These are phyloP conservation scores for Nestor notabilis DNA, from an alignment of 2,113 vertebrate species.

Conservation along the genomic window DNA sequence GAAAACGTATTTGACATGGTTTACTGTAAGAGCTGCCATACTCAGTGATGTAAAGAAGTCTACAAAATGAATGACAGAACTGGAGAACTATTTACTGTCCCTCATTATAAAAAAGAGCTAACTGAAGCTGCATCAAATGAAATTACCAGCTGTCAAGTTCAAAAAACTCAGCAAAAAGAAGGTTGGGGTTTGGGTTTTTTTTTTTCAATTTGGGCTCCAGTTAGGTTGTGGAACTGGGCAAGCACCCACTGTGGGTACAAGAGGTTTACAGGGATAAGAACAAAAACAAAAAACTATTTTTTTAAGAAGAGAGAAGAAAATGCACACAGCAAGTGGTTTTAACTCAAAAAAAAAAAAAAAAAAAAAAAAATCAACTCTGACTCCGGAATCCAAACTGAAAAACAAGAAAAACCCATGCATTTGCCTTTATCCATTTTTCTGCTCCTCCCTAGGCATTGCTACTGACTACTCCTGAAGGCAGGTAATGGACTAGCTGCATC, in stretches of 20 bases:
- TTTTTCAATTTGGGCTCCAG: not conserved
- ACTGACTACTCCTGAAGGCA: not conserved
- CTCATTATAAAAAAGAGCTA: not conserved
- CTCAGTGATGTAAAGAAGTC: not conserved
- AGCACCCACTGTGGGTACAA: no score
- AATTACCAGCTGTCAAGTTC: not conserved
- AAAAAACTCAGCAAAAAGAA: not conserved
- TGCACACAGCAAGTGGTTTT: not conserved
- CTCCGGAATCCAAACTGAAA: not conserved
- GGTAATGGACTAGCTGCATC: not conserved
- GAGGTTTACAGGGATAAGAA: not conserved
- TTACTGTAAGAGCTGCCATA: not conserved
- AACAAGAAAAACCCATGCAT: not conserved
- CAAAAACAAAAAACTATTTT: not conserved
- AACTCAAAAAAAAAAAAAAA: not conserved
- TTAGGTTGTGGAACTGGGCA: accelerated
- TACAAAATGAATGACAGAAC: not conserved
- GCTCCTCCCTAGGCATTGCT: not conserved
- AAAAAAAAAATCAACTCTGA: not conserved
- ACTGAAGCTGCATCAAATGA: not conserved
- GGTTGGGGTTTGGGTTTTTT: no score
- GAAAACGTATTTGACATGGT: not conserved
- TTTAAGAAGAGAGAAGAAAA: not conserved
- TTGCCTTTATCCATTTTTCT: not conserved
- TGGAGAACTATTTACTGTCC: not conserved